A percentile compares a stretch with the other conserved stretches of the same genome.
Conservation (phyloP, 2,797 vertebrate genomes). For the Sternarchorhynchus goeldii region DNA sequence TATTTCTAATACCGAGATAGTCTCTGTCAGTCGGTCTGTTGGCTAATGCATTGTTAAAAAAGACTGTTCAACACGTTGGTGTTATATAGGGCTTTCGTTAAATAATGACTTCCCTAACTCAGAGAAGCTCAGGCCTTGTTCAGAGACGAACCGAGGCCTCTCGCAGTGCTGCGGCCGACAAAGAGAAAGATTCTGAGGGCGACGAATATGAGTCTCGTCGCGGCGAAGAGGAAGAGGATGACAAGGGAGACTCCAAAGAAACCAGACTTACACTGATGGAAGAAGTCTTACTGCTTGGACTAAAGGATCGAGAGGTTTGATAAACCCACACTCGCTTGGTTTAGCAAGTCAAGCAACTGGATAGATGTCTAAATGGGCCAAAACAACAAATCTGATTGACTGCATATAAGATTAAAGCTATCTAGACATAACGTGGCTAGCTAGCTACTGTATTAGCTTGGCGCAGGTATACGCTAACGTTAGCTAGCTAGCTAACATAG, state of each 20-base stretch:
- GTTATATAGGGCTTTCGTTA: conserved; percentile 45
- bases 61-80: conserved; percentile 28
- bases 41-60: conserved; percentile 38
- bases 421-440: too few relatives aligned
- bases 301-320: conserved; percentile 95
- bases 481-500: too few relatives aligned
- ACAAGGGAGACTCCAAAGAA: conserved; percentile 92
- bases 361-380: not conserved
- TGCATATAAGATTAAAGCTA: too few relatives aligned
- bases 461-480: too few relatives aligned
- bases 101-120: conserved; percentile 86
- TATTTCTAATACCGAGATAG: conserved; percentile 18
- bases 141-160: conserved; percentile 94
- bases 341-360: not conserved
- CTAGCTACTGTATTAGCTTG: too few relatives aligned
- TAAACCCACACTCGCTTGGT: not conserved
- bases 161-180: conserved; percentile 84
- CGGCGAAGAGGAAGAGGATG: conserved; percentile 86
- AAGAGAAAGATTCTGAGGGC: conserved; percentile 79
- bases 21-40: not conserved
- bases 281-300: conserved; percentile 92
- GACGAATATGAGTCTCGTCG: conserved; percentile 82
- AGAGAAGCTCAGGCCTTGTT: conserved; percentile 93
- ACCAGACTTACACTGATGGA: conserved; percentile 96
- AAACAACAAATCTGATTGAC: too few relatives aligned